Evolutionary conservation across 2,113 vertebrate genomes (phyloP), one percentile per base, ranked within the genome.

Genomic region (Chrysemys picta): DNA sequence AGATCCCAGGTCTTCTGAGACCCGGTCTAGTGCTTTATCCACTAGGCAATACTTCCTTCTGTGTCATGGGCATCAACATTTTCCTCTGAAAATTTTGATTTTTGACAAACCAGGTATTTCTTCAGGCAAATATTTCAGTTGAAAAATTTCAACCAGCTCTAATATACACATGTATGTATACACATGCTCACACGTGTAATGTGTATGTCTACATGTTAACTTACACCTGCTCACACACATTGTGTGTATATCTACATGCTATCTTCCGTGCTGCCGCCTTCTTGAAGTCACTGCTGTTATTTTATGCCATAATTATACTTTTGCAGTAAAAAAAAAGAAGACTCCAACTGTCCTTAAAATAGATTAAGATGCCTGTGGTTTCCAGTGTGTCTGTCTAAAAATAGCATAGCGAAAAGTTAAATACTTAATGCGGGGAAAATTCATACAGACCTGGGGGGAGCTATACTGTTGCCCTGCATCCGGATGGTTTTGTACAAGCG

Each of bases 401-500:
- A 65, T 47, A 75, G 29, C 13, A 87, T 11, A 92, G 27, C 10
- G 91, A 93, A 84, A 92, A 81, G 21, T 50, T 89, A 78, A 90
- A 13, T 19, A 35, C 89, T 87, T 88, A 49, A 49, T 0, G 0
- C 57, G 57, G 79, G 38, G 27, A 35, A 84, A 90, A 83, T 93
- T 93, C 92, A 90, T 81, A 89, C 72, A 86, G 80, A 42, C 22
- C 49, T 65, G 54, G 65, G 50, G 82, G 45, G 38, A 95, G 50
- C 75, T 93, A 79, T 42, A 82, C 4, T 59, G 84, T 56, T 82
- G 38, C 4, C 78, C 49, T 0, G 88, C 78, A 85, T 78, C 80
- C 87, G 72, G n/a, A 79, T n/a, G 25, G 16, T 62, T 96, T 95
- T 93, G 45, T 85, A 93, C 75, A 75, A 27, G 92, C 42, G 16